Percentiles rank a stretch among this genome's conserved stretches.
Conservation (phyloP, 2,113 vertebrate genomes). For the Conger conger region DNA sequence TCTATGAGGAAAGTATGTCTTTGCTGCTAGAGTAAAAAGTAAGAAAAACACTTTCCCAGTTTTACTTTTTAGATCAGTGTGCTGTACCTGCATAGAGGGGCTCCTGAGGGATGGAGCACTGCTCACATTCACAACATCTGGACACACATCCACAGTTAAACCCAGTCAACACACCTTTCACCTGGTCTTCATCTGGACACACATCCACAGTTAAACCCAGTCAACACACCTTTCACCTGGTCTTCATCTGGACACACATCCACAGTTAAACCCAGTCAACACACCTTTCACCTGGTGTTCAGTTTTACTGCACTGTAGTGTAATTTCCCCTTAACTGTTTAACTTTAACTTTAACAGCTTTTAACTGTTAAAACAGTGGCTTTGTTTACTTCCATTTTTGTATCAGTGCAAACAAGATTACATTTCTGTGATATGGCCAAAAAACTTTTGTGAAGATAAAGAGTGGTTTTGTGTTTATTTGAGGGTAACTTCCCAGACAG, state of each 20-base stretch:
- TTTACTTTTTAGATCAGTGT: slow-evolving; percentile 29
- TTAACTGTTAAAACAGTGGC: too few relatives aligned
- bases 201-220: too few relatives aligned
- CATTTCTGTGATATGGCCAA: too few relatives aligned
- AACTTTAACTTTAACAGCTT: too few relatives aligned
- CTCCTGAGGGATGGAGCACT: slow-evolving; percentile 51
- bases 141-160: slow-evolving; percentile 61
- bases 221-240: background rate
- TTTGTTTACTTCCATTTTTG: too few relatives aligned
- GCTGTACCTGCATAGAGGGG: slow-evolving; percentile 65
- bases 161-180: background rate
- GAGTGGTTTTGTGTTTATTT: too few relatives aligned
- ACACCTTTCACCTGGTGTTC: background rate
- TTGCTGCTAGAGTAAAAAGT: background rate
- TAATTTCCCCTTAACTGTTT: too few relatives aligned
- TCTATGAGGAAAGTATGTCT: background rate
- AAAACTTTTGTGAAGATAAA: too few relatives aligned
- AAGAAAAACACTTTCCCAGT: slow-evolving; percentile 23
- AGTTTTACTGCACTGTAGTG: too few relatives aligned
- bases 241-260: slow-evolving; percentile 65
- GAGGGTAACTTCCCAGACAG: too few relatives aligned
- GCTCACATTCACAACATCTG: slow-evolving; percentile 64
- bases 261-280: slow-evolving; percentile 8
- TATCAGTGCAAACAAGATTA: too few relatives aligned
- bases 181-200: too few relatives aligned